phyloP scores from a whole-genome alignment of 2,888 invertebrate species.

The Cotesia congregata region DNA sequence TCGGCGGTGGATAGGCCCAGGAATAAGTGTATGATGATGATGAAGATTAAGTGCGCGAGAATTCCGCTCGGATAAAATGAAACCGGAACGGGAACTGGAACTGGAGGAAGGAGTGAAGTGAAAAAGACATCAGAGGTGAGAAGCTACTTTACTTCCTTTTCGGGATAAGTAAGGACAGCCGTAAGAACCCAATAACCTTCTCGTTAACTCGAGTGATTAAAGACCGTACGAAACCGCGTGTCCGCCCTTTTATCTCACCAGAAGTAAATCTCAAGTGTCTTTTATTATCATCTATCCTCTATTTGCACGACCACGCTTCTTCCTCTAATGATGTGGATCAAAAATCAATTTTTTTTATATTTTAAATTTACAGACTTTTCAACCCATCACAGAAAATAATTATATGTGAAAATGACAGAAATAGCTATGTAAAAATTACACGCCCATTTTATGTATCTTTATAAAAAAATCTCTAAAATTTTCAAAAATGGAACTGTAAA shows the following conservation, averaged over 20 bases:
- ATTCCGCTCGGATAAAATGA: too few relatives aligned
- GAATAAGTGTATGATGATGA: constrained; percentile 19
- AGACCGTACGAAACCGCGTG: constrained; percentile 23
- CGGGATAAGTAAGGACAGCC: constrained; percentile 37
- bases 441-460: too few relatives aligned
- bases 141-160: constrained; percentile 40
- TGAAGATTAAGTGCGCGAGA: constrained; percentile 22
- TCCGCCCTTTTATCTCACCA: constrained; percentile 3
- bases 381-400: too few relatives aligned
- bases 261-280: neutral
- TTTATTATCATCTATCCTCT: neutral
- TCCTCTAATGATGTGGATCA: too few relatives aligned
- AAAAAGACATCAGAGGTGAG: constrained; percentile 1
- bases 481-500: too few relatives aligned
- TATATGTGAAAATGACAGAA: too few relatives aligned
- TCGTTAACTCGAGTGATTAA: constrained; percentile 48
- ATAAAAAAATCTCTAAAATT: too few relatives aligned
- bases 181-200: constrained; percentile 49
- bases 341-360: too few relatives aligned
- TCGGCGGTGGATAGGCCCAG: constrained; percentile 27
- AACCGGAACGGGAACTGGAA: too few relatives aligned
- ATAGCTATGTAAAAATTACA: too few relatives aligned
- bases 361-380: too few relatives aligned
- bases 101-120: neutral
- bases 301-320: too few relatives aligned